Evolutionary conservation across 2,113 vertebrate species (phyloP).

Genomic region (Cnemophilus loriae): DNA sequence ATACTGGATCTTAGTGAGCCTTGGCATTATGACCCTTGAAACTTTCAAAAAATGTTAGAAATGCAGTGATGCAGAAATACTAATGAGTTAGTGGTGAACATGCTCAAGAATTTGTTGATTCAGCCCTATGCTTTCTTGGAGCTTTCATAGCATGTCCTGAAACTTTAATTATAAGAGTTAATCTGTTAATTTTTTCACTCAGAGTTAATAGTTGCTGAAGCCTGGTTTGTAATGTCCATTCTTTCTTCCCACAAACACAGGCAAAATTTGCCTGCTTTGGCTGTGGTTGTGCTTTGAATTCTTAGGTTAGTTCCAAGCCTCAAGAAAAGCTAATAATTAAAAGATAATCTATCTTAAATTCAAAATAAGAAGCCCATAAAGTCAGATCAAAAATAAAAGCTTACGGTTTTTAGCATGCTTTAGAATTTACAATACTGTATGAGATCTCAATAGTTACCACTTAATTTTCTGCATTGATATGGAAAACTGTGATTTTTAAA

Average conservation of each 20-base stretch:
- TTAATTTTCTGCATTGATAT: background rate
- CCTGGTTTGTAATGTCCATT: background rate
- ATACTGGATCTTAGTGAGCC: background rate
- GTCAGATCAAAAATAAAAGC: background rate
- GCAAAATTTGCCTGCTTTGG: background rate
- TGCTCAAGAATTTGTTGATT: background rate
- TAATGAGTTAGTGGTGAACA: background rate
- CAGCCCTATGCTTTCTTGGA: background rate
- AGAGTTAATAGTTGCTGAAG: background rate
- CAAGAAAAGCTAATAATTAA: background rate
- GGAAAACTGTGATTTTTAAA: background rate
- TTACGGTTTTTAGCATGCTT: background rate
- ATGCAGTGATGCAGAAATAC: background rate
- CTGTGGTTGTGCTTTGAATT: background rate
- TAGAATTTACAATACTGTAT: background rate
- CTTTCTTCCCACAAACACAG: background rate
- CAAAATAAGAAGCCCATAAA: background rate
- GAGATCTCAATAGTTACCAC: background rate
- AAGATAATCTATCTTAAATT: background rate
- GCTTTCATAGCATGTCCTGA: background rate
- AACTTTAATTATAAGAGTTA: background rate
- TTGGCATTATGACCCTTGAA: background rate
- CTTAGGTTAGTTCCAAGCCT: background rate
- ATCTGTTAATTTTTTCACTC: background rate
- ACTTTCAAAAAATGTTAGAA: background rate